These are phyloP conservation scores for Arenaria interpres DNA, from an alignment of 2,113 vertebrate species.

Conservation along the genomic window DNA sequence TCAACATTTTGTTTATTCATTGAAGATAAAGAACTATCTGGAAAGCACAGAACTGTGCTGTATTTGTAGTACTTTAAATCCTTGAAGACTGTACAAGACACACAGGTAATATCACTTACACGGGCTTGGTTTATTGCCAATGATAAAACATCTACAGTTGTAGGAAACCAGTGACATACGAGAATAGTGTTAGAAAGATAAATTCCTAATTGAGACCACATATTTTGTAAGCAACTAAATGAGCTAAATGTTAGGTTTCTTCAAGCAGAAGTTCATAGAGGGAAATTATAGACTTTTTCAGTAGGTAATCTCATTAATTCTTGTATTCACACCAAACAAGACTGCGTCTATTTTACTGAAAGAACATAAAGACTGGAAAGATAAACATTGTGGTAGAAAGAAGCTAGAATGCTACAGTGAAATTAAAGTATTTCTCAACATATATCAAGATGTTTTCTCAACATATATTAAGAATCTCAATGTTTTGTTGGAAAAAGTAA, in stretches of 20 bases:
- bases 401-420: not conserved
- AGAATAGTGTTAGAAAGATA: not conserved
- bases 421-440: not conserved
- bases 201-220: not conserved
- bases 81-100: not conserved
- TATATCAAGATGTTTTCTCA: not conserved
- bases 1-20: not conserved
- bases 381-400: not conserved
- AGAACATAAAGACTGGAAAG: not conserved
- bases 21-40: not conserved
- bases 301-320: not conserved
- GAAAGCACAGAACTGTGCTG: not conserved
- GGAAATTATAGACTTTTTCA: not conserved
- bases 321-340: not conserved
- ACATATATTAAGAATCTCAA: not conserved
- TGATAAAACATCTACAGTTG: not conserved
- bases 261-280: not conserved
- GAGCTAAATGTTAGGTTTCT: not conserved
- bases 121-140: not conserved
- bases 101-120: not conserved
- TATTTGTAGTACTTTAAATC: not conserved
- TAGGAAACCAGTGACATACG: not conserved
- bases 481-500: not conserved
- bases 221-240: not conserved
- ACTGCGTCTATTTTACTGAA: not conserved